Percentiles rank a stretch among this genome's conserved stretches.
Conservation (phyloP, 37 sponge, comb jelly and placozoan species). For the Cladorhizidae sp. region DNA sequence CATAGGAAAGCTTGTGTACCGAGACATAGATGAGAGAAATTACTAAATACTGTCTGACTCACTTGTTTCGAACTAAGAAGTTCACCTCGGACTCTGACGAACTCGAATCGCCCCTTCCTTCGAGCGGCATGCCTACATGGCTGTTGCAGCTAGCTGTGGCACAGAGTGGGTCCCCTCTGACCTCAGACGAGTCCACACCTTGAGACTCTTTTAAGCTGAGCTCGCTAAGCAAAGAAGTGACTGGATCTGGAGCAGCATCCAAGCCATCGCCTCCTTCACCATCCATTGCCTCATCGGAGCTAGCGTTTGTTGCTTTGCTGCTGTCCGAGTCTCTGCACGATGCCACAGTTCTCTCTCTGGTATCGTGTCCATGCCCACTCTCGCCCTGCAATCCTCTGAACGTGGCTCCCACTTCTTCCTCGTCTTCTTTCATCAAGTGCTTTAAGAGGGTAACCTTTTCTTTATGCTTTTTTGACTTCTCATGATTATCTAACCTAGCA, state of each 20-base stretch:
- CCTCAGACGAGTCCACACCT: too few species aligned
- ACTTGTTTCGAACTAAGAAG: neutral
- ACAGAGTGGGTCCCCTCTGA: too few species aligned
- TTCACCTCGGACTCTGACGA: neutral
- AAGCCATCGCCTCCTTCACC: neutral
- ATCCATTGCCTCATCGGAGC: neutral
- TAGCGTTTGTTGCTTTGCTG: neutral
- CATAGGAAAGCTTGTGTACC: too few species aligned
- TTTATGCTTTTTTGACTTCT: constrained; percentile 90
- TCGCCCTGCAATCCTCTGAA: neutral
- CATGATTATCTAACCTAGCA: constrained; percentile 82
- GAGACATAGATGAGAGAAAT: too few species aligned
- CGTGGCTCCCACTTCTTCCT: neutral
- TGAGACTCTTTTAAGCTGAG: too few species aligned
- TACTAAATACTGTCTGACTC: neutral
- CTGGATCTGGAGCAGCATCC: neutral
- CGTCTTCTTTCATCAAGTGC: constrained; percentile 73
- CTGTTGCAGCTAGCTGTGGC: too few species aligned
- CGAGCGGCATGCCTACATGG: too few species aligned
- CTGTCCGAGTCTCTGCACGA: neutral
- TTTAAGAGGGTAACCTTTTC: constrained; percentile 81
- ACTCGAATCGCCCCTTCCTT: too few species aligned
- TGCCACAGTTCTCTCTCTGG: neutral
- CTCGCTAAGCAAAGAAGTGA: too few species aligned
- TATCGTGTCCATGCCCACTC: too few species aligned